Base-by-base conservation (phyloP, 2,113 vertebrate genomes). In the Axis porcinus region DNA sequence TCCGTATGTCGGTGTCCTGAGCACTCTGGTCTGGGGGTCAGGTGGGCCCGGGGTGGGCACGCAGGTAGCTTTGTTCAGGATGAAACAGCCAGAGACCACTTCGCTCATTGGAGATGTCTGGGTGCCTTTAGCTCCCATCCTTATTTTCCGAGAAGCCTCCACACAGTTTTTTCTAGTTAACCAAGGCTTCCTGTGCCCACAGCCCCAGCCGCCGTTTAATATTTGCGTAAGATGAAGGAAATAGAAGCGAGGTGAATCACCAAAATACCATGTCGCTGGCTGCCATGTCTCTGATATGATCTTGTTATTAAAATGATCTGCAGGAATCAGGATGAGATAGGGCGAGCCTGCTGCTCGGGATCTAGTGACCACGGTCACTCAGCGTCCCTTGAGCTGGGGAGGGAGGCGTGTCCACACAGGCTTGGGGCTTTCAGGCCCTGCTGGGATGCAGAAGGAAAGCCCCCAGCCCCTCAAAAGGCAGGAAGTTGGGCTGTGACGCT, bases 261-360 rank as follows among this genome's bases (percentile, higher is more conserved):
- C 57, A 16, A 64, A 1, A 54, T 43, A 55, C 91, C 15, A 0
- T 1, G 43, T 86, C 14, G 0, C 0, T 15, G 28, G 36, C 15
- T 8, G 2, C 25, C 47, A 4, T 27, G 55, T 23, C 93, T 88
- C 25, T 25, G n/a, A 10, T 54, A 43, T 33, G 33, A 47, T 45
- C 54, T 82, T 23, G 2, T 70, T 33, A 57, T 23, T 67, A 43
- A 87, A 96, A 16, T n/a, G 36, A 36, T 70, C 21, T 8, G n/a
- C 64, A 5, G 86, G 60, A 7, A 36, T 60, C 21, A 82, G 74
- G 82, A 74, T 30, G 67, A 13, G 25, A 15, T 13, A 36, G 30
- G 64, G 16, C 3, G 1, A 60, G 33, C 17, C 52, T 25, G n/a
- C 28, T 8, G 52, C 3, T 45, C 11, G 5, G 43, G 4, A 23